These are phyloP conservation scores for Nyctibius grandis DNA, from an alignment of 2,797 vertebrate genomes.

Conservation along the genomic window DNA sequence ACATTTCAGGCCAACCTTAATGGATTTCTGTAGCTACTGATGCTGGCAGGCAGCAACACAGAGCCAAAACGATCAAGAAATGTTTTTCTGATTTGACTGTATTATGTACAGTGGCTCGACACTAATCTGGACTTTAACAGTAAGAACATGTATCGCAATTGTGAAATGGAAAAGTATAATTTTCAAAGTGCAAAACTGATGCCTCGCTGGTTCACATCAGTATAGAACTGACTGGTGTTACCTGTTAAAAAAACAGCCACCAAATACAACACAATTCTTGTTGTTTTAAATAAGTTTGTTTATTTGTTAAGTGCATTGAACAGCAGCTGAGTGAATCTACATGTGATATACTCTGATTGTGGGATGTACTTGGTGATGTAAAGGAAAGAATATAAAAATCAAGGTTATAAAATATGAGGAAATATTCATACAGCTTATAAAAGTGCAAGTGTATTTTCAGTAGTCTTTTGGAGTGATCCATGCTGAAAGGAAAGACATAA, in stretches of 20 bases:
- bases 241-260: background rate
- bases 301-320: background rate
- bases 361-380: background rate
- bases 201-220: background rate
- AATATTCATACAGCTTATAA: background rate
- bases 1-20: background rate
- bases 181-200: background rate
- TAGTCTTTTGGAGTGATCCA: background rate
- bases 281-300: background rate
- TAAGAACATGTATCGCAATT: background rate
- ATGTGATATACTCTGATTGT: background rate
- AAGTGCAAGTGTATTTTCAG: background rate
- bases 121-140: background rate
- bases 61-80: background rate
- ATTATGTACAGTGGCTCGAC: background rate
- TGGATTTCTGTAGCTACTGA: slow-evolving; percentile 11
- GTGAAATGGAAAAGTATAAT: background rate
- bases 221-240: background rate
- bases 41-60: background rate
- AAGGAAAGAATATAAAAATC: background rate
- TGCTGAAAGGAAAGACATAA: background rate
- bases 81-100: background rate
- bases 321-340: background rate
- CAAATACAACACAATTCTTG: background rate
- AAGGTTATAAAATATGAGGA: background rate